Percentiles rank a stretch among this genome's conserved stretches.
These are phyloP conservation scores for Teleopsis dalmanni DNA, from an alignment of 1,140 invertebrate species.

Conservation along the genomic window DNA sequence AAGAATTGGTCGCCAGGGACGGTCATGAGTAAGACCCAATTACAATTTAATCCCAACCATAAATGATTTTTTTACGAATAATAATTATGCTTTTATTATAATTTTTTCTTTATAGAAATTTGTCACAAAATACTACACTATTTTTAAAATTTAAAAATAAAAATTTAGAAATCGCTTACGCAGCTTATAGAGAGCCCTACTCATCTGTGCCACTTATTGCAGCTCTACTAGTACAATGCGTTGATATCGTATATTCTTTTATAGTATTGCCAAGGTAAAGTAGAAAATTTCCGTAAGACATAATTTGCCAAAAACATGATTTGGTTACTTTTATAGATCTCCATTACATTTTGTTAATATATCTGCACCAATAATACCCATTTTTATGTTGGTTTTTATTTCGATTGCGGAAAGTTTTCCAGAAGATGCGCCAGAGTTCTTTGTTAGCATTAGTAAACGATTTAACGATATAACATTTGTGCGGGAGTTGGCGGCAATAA, in stretches of 20 bases:
- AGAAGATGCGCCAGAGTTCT: constrained; percentile 42
- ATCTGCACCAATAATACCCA: constrained; percentile 45
- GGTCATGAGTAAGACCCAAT: constrained; percentile 57
- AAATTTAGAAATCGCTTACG: constrained; percentile 58
- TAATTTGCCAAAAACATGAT: background rate
- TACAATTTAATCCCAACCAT: background rate
- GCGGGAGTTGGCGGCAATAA: constrained; percentile 49
- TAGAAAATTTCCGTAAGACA: constrained; percentile 14
- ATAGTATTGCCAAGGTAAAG: constrained; percentile 53
- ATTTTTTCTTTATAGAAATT: constrained; percentile 46
- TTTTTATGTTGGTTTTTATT: constrained; percentile 46
- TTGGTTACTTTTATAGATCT: constrained; percentile 16
- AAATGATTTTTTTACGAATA: background rate
- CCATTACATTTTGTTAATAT: constrained; percentile 44
- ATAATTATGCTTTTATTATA: background rate
- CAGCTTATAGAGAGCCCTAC: constrained; percentile 57
- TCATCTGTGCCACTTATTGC: constrained; percentile 57
- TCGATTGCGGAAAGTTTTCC: constrained; percentile 50
- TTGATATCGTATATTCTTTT: constrained; percentile 51
- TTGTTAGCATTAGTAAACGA: constrained; percentile 47
- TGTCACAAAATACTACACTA: constrained; percentile 58
- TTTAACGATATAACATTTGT: constrained; percentile 51
- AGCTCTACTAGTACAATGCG: constrained; percentile 54
- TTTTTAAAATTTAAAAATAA: constrained; percentile 58
- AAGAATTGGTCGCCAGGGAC: constrained; percentile 76